phyloP scores from a whole-genome alignment of 2,797 vertebrate genomes.

The Lepilemur ruficaudatus region DNA sequence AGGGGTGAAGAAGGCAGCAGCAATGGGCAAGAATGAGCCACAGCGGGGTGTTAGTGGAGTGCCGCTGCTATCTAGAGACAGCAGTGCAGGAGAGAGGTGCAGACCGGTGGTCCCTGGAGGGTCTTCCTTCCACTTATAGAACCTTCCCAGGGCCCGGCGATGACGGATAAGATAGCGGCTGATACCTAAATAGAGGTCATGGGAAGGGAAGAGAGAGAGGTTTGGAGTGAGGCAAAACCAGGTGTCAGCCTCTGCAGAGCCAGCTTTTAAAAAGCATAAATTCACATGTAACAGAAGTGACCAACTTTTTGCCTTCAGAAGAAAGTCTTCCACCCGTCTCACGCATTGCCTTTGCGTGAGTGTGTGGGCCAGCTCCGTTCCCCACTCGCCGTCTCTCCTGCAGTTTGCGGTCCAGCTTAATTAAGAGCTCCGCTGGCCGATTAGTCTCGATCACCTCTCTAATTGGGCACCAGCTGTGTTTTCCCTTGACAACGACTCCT shows the following conservation, averaged over 20 bases:
- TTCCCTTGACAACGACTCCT: conserved; percentile 69
- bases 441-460: conserved; percentile 70
- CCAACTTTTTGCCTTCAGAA: background rate
- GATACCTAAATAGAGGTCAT: background rate
- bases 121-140: background rate
- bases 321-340: background rate
- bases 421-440: conserved; percentile 57
- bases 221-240: background rate
- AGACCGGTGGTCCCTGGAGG: background rate
- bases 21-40: background rate
- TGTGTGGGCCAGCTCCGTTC: background rate
- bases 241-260: background rate
- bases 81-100: background rate
- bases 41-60: rapidly evolving
- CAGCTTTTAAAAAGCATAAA: background rate
- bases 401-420: conserved; percentile 56
- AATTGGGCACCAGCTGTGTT: conserved; percentile 80
- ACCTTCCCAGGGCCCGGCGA: background rate
- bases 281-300: background rate
- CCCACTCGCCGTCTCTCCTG: background rate
- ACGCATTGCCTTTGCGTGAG: background rate
- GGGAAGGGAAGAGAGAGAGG: background rate
- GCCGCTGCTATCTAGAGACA: background rate
- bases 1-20: background rate
- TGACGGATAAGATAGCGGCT: background rate